A percentile compares a stretch with the other conserved stretches of the same genome.
Conservation (phyloP, 1,140 invertebrate genomes). For the Bradysia coprophila region DNA sequence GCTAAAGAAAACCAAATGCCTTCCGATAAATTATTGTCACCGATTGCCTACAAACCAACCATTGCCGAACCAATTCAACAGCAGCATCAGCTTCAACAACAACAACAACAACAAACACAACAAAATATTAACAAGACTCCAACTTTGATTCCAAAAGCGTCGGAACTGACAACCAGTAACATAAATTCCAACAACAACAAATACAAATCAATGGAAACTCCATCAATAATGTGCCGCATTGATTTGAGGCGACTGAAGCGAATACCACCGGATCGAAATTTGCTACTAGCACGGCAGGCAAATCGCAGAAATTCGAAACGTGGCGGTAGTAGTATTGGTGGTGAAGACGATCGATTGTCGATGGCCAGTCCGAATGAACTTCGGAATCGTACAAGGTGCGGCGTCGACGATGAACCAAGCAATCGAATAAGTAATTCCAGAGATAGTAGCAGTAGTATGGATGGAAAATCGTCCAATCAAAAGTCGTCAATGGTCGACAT, state of each 20-base stretch:
- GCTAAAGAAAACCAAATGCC: neutral
- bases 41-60: neutral
- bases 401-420: slow-evolving; percentile 1
- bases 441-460: neutral
- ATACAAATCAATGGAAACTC: slow-evolving; percentile 1
- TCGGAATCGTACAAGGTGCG: neutral
- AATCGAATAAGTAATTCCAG: neutral
- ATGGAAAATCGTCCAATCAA: neutral
- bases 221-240: slow-evolving; percentile 19
- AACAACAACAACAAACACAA: neutral
- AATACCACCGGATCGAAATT: slow-evolving; percentile 10
- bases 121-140: neutral
- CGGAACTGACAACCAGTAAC: neutral
- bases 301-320: neutral
- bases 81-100: neutral
- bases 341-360: neutral
- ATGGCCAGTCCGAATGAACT: neutral
- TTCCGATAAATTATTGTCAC: neutral
- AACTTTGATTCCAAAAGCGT: neutral
- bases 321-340: neutral
- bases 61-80: neutral
- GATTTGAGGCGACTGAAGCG: slow-evolving; percentile 15
- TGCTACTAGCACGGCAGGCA: neutral
- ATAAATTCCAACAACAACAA: neutral
- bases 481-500: neutral